Evolutionary conservation across 1,140 invertebrate species (phyloP).

Genomic region (Drosophila lini): DNA sequence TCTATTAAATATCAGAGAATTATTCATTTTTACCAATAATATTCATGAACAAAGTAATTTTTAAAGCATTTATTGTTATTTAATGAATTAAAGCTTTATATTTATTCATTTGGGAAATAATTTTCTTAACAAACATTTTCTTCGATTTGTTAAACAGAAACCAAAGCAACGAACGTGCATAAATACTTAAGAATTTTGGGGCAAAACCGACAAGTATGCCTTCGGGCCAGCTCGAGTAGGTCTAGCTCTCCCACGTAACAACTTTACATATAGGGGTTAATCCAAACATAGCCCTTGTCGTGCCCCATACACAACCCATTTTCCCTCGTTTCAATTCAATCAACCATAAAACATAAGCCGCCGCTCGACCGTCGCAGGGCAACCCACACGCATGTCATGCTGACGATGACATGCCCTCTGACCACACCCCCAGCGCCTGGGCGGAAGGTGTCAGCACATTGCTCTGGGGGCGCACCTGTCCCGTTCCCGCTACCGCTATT

Average conservation of each 20-base stretch:
- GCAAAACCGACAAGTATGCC: not conserved
- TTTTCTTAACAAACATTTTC: not conserved
- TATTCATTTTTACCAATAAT: too few relatives aligned
- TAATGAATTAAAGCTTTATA: not conserved
- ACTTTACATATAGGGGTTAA: conserved; percentile 7
- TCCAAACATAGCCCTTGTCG: conserved; percentile 6
- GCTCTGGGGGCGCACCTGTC: conserved; percentile 48
- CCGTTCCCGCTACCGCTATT: not conserved
- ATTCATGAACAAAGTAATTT: not conserved
- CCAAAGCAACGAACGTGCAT: not conserved
- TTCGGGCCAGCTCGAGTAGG: not conserved
- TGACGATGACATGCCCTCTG: conserved; percentile 45
- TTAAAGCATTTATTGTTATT: not conserved
- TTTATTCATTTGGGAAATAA: not conserved
- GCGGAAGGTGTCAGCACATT: conserved; percentile 63
- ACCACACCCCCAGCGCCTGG: conserved; percentile 23
- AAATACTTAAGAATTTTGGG: not conserved
- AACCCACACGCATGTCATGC: conserved; percentile 46
- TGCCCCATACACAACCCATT: conserved; percentile 8
- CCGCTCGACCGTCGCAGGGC: conserved; percentile 5
- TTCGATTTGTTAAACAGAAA: not conserved
- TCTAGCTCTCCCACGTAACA: conserved; percentile 2
- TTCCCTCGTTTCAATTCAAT: conserved; percentile 66
- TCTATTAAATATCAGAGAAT: not conserved
- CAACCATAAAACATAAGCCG: conserved; percentile 63